phyloP scores from a whole-genome alignment of 2,797 vertebrate genomes.

The Phalloptychus januarius region DNA sequence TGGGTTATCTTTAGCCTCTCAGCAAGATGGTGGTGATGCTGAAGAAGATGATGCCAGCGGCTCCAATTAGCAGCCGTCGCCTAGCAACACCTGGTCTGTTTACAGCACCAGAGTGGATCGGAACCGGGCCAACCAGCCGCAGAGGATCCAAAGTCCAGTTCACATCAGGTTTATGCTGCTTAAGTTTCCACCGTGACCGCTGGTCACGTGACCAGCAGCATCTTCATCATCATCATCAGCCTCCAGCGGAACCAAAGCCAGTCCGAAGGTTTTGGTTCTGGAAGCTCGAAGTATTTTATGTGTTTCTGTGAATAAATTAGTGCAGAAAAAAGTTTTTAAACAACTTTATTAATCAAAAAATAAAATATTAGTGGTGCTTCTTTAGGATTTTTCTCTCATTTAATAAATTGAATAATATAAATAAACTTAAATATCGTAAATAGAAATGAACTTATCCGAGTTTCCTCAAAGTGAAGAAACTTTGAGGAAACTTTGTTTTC shows the following conservation, averaged over 20 bases:
- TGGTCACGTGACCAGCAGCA: not conserved
- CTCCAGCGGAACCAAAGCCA: not conserved
- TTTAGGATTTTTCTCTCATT: not conserved
- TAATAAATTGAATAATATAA: too few relatives aligned
- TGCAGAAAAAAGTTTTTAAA: not conserved
- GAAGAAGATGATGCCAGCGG: constrained; percentile 29
- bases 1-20: constrained; percentile 19
- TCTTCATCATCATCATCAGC: not conserved
- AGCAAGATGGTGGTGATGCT: not conserved
- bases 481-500: too few relatives aligned
- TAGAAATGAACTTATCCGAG: too few relatives aligned
- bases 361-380: not conserved
- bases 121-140: not conserved
- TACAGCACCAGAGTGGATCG: not conserved
- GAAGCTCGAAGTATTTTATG: not conserved
- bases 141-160: not conserved
- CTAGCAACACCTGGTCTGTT: constrained; percentile 38
- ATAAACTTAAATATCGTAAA: too few relatives aligned
- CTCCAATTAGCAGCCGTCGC: constrained; percentile 39
- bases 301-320: not conserved
- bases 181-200: not conserved
- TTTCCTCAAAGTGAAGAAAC: too few relatives aligned
- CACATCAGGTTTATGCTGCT: not conserved
- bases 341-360: not conserved
- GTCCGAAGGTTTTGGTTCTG: not conserved